phyloP scores from a whole-genome alignment of 2,888 invertebrate genomes.

The Panorpa germanica region DNA sequence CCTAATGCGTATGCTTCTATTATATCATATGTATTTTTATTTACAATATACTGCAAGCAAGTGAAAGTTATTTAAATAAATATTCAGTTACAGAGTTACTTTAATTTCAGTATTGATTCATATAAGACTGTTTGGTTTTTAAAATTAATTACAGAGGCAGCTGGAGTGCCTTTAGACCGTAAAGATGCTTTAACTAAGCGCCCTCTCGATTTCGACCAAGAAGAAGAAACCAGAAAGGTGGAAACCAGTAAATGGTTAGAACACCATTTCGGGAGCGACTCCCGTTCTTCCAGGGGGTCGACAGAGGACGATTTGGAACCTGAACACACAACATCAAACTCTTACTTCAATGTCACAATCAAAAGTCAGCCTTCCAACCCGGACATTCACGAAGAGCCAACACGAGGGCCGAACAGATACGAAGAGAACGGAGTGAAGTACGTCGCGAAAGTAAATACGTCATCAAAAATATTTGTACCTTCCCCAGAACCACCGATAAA shows the following conservation, averaged over 20 bases:
- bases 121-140: background rate
- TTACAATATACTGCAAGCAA: too few species aligned
- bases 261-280: conserved; percentile 77
- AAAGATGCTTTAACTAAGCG: conserved; percentile 67
- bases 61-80: too few species aligned
- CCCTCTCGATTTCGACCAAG: conserved; percentile 69
- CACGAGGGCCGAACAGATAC: conserved; percentile 27
- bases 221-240: conserved; percentile 74
- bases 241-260: conserved; percentile 86
- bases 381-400: conserved; percentile 25
- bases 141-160: background rate
- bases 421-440: conserved; percentile 14
- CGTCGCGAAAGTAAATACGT: conserved; percentile 15
- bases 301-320: conserved; percentile 43
- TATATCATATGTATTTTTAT: too few species aligned
- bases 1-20: too few species aligned
- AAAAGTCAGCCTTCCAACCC: conserved; percentile 42
- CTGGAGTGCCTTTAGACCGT: conserved; percentile 30
- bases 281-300: conserved; percentile 55
- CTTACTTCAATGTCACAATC: conserved; percentile 59
- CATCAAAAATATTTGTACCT: conserved; percentile 32
- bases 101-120: background rate
- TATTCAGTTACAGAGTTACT: background rate
- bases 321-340: conserved; percentile 37
- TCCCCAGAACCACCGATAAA: conserved; percentile 30